Percentiles rank a stretch among this genome's conserved stretches.
Evolutionary conservation across 37 sponge, comb jelly and placozoan species (phyloP).

Genomic region (Haliclona indistincta): DNA sequence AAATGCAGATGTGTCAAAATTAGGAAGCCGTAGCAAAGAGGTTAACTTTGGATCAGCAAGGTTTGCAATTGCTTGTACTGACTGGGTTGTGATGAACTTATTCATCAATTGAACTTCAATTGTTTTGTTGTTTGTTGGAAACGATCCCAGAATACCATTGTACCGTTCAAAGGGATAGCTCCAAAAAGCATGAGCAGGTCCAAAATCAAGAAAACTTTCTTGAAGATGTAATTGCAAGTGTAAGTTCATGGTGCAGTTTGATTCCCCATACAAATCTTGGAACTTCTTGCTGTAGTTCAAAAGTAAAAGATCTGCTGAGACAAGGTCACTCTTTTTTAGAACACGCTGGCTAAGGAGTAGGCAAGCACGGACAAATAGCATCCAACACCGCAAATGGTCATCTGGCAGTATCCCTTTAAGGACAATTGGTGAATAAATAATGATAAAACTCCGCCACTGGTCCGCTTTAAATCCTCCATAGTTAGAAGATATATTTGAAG

Average conservation of each 20-base stretch:
- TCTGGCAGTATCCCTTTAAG: conserved; percentile 45
- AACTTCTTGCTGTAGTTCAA: conserved; percentile 23
- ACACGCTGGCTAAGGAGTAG: conserved; percentile 20
- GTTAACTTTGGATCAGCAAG: too few relatives aligned
- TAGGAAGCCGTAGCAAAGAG: too few relatives aligned
- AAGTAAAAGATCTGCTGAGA: conserved; percentile 33
- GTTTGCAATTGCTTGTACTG: too few relatives aligned
- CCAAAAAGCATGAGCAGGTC: conserved; percentile 67
- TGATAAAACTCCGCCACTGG: conserved; percentile 67
- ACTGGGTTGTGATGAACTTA: too few relatives aligned
- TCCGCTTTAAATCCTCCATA: conserved; percentile 63
- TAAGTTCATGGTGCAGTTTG: conserved; percentile 48
- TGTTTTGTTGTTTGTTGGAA: conserved; percentile 32
- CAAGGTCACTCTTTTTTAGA: conserved; percentile 19
- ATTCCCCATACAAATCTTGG: conserved; percentile 45
- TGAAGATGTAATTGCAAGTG: conserved; percentile 59
- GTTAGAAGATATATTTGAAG: conserved; percentile 40
- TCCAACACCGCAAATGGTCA: conserved; percentile 42
- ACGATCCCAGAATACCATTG: conserved; percentile 61
- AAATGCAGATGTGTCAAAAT: too few relatives aligned
- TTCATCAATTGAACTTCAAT: conserved; percentile 57
- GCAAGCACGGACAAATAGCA: conserved; percentile 63
- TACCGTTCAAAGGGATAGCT: conserved; percentile 51
- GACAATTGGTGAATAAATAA: conserved; percentile 51
- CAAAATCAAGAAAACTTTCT: conserved; percentile 55